Percentiles rank a stretch among this genome's conserved stretches.
Conservation (phyloP, 2,113 vertebrate genomes). For the Sander lucioperca region DNA sequence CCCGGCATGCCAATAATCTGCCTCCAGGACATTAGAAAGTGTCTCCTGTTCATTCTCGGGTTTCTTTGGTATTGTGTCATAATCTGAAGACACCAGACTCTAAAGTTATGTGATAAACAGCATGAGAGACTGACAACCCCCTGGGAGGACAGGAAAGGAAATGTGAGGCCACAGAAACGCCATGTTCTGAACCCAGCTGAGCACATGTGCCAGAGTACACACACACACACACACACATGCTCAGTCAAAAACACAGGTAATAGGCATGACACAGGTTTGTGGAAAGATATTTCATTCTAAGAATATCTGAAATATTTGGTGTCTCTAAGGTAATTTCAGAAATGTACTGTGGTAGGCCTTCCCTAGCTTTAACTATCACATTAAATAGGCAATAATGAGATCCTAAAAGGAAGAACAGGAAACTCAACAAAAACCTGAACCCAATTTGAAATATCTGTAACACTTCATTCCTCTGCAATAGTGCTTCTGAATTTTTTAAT, state of each 20-base stretch:
- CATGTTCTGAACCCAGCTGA: slow-evolving; percentile 24
- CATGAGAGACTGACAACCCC: slow-evolving; percentile 5
- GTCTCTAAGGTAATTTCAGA: too few relatives aligned
- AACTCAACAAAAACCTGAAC: too few relatives aligned
- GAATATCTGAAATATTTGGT: too few relatives aligned
- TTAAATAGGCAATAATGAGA: too few relatives aligned
- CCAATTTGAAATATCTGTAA: too few relatives aligned
- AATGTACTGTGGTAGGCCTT: too few relatives aligned
- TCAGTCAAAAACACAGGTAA: not conserved
- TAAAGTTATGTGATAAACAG: slow-evolving; percentile 6
- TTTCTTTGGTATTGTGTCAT: slow-evolving; percentile 16
- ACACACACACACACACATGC: not conserved
- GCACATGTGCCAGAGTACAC: slow-evolving; percentile 3
- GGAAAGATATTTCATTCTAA: too few relatives aligned
- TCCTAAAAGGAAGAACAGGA: too few relatives aligned
- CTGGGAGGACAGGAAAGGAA: slow-evolving; percentile 27
- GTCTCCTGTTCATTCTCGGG: slow-evolving; percentile 6
- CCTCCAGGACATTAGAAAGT: slow-evolving; percentile 5
- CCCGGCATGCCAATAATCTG: not conserved
- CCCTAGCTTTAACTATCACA: too few relatives aligned
- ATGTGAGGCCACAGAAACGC: slow-evolving; percentile 19
- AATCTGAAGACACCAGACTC: slow-evolving; percentile 19
- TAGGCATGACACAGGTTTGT: too few relatives aligned
- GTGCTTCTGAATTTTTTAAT: too few relatives aligned
- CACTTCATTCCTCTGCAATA: too few relatives aligned